Percentiles rank a stretch among this genome's conserved stretches.
Conservation (phyloP, 23 tunicate species). For the Botrylloides violaceus region DNA sequence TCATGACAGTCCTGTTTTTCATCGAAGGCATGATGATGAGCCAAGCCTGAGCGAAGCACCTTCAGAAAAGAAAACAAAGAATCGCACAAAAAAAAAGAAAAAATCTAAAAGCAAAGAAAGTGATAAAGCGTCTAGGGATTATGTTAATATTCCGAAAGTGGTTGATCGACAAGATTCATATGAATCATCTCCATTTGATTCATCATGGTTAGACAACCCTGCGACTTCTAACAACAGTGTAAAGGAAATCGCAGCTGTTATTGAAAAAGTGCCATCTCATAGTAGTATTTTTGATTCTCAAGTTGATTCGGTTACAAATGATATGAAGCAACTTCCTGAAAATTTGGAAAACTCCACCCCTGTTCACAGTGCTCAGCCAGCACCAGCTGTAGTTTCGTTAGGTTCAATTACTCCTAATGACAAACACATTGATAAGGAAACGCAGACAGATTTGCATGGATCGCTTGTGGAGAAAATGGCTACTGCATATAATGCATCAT, state of each 20-base stretch:
- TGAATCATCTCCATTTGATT: not conserved
- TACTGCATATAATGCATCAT: constrained; percentile 2
- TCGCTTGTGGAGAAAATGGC: not conserved
- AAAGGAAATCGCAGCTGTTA: not conserved
- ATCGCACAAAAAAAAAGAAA: not conserved
- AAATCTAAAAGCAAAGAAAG: not conserved
- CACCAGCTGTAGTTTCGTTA: not conserved
- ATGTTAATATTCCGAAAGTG: not conserved
- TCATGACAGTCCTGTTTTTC: not conserved
- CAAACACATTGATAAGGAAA: constrained; percentile 1
- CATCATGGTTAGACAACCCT: not conserved
- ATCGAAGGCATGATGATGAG: not conserved
- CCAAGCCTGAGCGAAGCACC: not conserved
- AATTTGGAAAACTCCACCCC: not conserved
- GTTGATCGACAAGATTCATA: not conserved
- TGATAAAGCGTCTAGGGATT: not conserved
- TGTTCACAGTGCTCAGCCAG: not conserved
- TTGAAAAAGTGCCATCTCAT: not conserved
- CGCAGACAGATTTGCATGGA: constrained; percentile 9
- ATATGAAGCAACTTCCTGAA: not conserved
- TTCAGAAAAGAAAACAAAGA: not conserved
- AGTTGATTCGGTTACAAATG: not conserved
- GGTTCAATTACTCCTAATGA: too few species aligned
- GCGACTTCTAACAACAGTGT: not conserved
- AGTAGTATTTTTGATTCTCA: not conserved